phyloP scores from a whole-genome alignment of 1,140 invertebrate genomes.

The Tachypleus tridentatus region DNA sequence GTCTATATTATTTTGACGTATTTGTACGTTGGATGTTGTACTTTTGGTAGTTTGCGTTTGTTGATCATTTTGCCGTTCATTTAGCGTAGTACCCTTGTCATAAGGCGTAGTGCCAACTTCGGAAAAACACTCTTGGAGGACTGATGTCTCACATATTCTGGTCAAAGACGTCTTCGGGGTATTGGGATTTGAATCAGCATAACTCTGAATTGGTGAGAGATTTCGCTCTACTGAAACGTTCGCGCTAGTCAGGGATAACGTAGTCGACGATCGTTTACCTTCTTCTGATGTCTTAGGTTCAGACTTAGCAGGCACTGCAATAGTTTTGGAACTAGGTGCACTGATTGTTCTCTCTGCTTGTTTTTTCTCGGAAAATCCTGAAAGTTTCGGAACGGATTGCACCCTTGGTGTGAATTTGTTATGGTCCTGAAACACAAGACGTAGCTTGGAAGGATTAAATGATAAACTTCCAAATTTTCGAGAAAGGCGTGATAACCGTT shows the following conservation, averaged over 20 bases:
- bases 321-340: constrained; percentile 9
- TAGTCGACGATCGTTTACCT: background rate
- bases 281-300: background rate
- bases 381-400: background rate
- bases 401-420: constrained; percentile 1
- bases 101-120: too few species aligned
- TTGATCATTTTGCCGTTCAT: too few species aligned
- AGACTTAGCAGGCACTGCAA: constrained; percentile 9
- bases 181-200: constrained; percentile 17
- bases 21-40: too few species aligned
- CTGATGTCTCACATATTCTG: too few species aligned
- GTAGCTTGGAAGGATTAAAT: too few species aligned
- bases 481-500: background rate
- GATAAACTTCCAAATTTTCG: too few species aligned
- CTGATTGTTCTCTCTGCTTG: constrained; percentile 5
- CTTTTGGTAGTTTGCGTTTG: too few species aligned
- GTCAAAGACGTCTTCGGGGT: too few species aligned
- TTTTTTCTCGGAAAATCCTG: background rate
- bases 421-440: too few species aligned
- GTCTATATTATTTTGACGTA: too few species aligned
- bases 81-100: too few species aligned
- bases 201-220: constrained; percentile 21
- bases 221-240: constrained; percentile 3
- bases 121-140: too few species aligned
- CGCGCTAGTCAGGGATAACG: constrained; percentile 4